Conservation (phyloP, 2,797 vertebrate genomes). For the Sardinella longiceps region DNA sequence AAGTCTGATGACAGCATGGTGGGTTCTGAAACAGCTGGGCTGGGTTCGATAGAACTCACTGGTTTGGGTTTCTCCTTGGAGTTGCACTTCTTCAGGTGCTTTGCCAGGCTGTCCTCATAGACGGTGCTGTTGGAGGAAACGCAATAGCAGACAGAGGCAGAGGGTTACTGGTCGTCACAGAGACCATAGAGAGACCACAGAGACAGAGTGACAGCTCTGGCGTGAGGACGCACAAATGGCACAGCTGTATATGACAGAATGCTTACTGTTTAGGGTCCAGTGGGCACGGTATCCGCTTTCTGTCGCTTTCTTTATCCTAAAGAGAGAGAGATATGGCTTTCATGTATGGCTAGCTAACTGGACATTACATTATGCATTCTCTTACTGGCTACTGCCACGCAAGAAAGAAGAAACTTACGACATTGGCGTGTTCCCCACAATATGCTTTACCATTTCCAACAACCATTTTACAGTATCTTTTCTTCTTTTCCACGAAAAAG, state of each 20-base stretch:
- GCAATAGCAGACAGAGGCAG: too few relatives aligned
- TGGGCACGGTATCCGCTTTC: conserved; percentile 87
- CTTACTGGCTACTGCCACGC: background rate
- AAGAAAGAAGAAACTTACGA: conserved; percentile 57
- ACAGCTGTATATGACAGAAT: background rate
- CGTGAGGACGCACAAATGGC: background rate
- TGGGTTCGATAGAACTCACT: conserved; percentile 74
- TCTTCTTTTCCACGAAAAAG: conserved; percentile 85
- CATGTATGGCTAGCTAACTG: background rate
- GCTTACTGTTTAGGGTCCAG: conserved; percentile 96
- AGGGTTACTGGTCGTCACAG: too few relatives aligned
- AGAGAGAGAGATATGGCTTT: background rate
- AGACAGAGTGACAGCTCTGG: too few relatives aligned
- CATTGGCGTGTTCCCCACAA: conserved; percentile 88
- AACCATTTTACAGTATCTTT: conserved; percentile 88
- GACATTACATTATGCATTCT: background rate
- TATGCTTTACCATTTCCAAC: conserved; percentile 77
- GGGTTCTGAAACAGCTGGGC: too few relatives aligned
- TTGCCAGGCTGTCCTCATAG: conserved; percentile 86
- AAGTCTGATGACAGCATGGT: background rate
- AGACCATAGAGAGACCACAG: too few relatives aligned
- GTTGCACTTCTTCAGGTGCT: conserved; percentile 95
- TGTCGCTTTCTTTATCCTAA: conserved; percentile 73
- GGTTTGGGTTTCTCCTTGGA: conserved; percentile 89
- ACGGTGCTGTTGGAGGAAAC: conserved; percentile 82